phyloP scores from a whole-genome alignment of 2,797 vertebrate genomes.

The Gymnothorax reevesii region DNA sequence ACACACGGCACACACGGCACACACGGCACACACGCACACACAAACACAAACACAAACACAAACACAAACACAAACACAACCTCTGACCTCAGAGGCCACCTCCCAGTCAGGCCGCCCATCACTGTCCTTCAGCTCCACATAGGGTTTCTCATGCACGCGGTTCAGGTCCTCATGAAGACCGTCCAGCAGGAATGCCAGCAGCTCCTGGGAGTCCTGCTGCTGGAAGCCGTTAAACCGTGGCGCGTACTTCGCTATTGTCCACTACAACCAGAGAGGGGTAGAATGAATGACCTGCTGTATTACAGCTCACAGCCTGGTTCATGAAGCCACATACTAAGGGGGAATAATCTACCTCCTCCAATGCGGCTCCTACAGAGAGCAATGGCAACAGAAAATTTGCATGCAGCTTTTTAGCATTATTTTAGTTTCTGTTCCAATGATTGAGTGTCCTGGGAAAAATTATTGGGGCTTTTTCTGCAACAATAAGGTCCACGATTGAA shows the following conservation, averaged over 20 bases:
- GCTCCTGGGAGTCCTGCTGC: constrained; percentile 97
- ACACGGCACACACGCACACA: too few relatives aligned
- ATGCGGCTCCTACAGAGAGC: too few relatives aligned
- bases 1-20: too few relatives aligned
- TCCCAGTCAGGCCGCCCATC: constrained; percentile 94
- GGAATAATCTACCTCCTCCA: too few relatives aligned
- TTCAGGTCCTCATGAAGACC: constrained; percentile 99
- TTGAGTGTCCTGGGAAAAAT: too few relatives aligned
- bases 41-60: neutral
- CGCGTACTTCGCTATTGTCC: constrained; percentile 98
- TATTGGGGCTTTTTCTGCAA: too few relatives aligned
- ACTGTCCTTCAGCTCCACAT: constrained; percentile 96
- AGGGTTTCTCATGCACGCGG: constrained; percentile 95
- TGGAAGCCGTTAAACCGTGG: constrained; percentile 98
- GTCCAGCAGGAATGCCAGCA: constrained; percentile 94
- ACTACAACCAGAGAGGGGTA: constrained; percentile 66
- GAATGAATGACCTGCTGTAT: neutral
- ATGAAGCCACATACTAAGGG: neutral
- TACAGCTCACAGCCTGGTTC: neutral
- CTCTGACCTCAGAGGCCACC: constrained; percentile 92
- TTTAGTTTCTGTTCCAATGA: too few relatives aligned
- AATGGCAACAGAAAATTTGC: too few relatives aligned
- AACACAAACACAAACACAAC: constrained; percentile 37
- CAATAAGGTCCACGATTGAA: too few relatives aligned
- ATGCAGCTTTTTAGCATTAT: too few relatives aligned